Evolutionary conservation across 1,140 invertebrate species (phyloP), one percentile per base, ranked within the genome.

Genomic region (Varroa destructor): DNA sequence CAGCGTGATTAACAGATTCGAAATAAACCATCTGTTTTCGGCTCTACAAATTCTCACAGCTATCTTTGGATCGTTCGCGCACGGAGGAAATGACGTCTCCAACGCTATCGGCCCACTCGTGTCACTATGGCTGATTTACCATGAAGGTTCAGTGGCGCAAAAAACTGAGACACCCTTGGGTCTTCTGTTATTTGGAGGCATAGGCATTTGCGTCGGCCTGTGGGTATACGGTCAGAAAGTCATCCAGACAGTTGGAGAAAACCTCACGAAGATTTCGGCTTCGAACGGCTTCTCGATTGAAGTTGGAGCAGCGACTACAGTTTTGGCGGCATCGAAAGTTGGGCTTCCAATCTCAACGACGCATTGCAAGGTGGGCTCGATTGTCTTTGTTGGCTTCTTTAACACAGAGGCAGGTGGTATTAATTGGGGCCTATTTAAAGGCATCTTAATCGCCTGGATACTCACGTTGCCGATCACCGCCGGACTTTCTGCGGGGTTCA

Each of bases 311-410:
- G 94, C 94, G 14, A 84, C 94, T 72, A 97, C 94, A 42, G 94
- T 97, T 57, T 82, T 97, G 75, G 80, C 96, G 72, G 93, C 94
- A 54, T 93, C 90, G 76, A 97, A 97, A 81, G 86, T 91, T 74
- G 93, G 93, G 14, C 83, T 98, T 76, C 94, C 94, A n/a, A 91
- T 98, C 75, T 93, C 90, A 74, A 97, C 93, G 5, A 98, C 94
- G 0, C 94, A 98, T 80, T 98, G 94, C 80, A 97, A 97, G 83
- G 93, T 98, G 2, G 94, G 92, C 25, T 93, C 90, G 12, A 90
- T 95, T 10, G 91, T 95, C 10, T 90, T 88, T 78, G 90, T 94
- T 51, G 92, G 91, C n/a, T 89, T 88, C 78, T 83, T 85, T n/a
- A 67, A 37, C 36, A 37, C 2, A 36, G 61, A 67, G 61, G 79